Conservation (phyloP, 2,113 vertebrate genomes). For the Cryptomyrus ogoouensis region DNA sequence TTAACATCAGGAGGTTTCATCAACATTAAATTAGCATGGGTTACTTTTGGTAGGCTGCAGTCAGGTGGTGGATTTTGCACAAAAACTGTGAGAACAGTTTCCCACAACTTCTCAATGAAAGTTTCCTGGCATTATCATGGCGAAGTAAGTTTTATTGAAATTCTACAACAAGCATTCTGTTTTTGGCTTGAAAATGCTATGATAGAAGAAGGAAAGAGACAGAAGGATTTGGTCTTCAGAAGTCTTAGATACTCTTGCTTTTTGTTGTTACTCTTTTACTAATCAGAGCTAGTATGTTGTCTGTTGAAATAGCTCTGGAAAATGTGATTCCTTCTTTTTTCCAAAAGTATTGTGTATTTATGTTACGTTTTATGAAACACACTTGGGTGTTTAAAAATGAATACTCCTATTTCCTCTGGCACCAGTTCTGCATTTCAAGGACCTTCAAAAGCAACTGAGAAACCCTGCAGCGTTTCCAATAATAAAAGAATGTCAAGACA, state of each 20-base stretch:
- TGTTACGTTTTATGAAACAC: background rate
- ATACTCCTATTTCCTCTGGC: background rate
- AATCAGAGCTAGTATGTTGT: background rate
- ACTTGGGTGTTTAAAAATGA: constrained; percentile 9
- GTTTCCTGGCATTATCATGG: background rate
- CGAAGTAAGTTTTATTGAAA: background rate
- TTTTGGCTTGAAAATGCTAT: background rate
- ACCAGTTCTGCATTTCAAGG: background rate
- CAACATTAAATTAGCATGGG: background rate
- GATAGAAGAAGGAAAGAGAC: background rate
- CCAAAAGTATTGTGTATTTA: background rate
- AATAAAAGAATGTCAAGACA: background rate
- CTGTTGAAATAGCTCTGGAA: background rate
- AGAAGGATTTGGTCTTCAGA: background rate
- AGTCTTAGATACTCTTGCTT: background rate
- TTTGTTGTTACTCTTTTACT: background rate
- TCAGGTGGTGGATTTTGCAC: background rate
- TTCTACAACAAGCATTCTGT: background rate
- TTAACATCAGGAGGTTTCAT: background rate
- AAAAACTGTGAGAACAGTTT: background rate
- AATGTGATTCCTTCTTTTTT: background rate
- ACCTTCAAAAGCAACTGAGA: background rate
- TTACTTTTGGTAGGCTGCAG: background rate
- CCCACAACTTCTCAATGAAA: background rate
- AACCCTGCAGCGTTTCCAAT: background rate